Percentiles rank a stretch among this genome's conserved stretches.
These are phyloP conservation scores for Psammodynastes pulverulentus DNA, from an alignment of 2,113 vertebrate species.

Conservation along the genomic window DNA sequence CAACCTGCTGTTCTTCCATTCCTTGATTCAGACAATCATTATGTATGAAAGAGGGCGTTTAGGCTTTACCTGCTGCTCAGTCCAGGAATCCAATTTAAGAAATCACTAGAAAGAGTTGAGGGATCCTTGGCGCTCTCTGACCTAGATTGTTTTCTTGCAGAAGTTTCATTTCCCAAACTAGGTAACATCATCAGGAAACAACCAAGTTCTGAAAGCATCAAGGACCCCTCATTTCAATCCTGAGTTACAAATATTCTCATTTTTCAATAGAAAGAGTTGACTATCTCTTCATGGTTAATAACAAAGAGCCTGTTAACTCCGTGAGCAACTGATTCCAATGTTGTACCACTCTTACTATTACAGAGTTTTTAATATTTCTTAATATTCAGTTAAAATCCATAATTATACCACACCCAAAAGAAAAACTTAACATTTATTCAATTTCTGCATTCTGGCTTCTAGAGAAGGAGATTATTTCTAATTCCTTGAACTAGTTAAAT, in stretches of 20 bases:
- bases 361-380: neutral
- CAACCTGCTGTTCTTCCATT: no score
- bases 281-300: neutral
- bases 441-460: neutral
- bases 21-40: neutral
- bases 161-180: neutral
- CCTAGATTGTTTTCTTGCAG: neutral
- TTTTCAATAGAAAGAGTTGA: neutral
- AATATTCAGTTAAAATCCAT: neutral
- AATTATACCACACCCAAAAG: neutral
- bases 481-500: neutral
- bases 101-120: neutral
- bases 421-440: neutral
- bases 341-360: neutral
- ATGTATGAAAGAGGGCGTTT: neutral
- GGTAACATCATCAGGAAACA: neutral
- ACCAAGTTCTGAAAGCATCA: neutral
- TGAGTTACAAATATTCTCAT: neutral
- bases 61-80: neutral
- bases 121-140: neutral
- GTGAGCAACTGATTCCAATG: neutral
- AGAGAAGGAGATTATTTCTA: neutral
- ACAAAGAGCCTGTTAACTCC: neutral
- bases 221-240: neutral
- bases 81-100: neutral